These are phyloP conservation scores for Cheilosia impressa DNA, from an alignment of 2,888 invertebrate genomes.

Conservation along the genomic window DNA sequence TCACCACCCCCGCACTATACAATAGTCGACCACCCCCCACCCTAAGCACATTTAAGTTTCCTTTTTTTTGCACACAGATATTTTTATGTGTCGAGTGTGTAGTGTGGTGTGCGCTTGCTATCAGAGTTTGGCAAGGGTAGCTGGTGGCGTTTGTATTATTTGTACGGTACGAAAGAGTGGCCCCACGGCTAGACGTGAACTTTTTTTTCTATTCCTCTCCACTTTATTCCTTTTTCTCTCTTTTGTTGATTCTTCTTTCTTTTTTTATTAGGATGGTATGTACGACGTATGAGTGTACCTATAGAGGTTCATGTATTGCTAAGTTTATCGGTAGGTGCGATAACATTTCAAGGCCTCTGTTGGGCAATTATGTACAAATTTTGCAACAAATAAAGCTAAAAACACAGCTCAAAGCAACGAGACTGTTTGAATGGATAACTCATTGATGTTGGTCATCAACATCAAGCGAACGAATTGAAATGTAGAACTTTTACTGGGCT, in stretches of 20 bases:
- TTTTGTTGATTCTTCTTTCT: constrained; percentile 27
- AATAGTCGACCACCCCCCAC: constrained; percentile 21
- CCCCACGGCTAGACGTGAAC: constrained; percentile 63
- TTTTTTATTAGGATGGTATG: constrained; percentile 19
- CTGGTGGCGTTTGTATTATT: constrained; percentile 48
- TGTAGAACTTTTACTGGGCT: not conserved
- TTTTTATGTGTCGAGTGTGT: constrained; percentile 1
- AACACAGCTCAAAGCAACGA: not conserved
- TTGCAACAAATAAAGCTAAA: constrained; percentile 39
- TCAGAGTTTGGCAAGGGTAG: constrained; percentile 47
- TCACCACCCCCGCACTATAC: constrained; percentile 34
- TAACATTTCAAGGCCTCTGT: constrained; percentile 70
- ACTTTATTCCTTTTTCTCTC: constrained; percentile 33
- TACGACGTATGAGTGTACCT: not conserved
- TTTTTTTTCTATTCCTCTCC: constrained; percentile 28
- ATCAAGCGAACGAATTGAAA: not conserved
- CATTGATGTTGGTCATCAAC: constrained; percentile 13
- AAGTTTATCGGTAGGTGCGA: constrained; percentile 62
- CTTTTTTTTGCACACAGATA: constrained; percentile 58
- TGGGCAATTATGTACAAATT: constrained; percentile 62
- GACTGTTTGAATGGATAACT: constrained; percentile 4
- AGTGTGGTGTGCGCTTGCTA: constrained; percentile 12
- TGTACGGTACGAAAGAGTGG: constrained; percentile 37
- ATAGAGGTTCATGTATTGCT: constrained; percentile 13
- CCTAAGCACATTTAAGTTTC: constrained; percentile 53